phyloP scores from a whole-genome alignment of 1,140 invertebrate genomes.

The Tetramorium alpestre region DNA sequence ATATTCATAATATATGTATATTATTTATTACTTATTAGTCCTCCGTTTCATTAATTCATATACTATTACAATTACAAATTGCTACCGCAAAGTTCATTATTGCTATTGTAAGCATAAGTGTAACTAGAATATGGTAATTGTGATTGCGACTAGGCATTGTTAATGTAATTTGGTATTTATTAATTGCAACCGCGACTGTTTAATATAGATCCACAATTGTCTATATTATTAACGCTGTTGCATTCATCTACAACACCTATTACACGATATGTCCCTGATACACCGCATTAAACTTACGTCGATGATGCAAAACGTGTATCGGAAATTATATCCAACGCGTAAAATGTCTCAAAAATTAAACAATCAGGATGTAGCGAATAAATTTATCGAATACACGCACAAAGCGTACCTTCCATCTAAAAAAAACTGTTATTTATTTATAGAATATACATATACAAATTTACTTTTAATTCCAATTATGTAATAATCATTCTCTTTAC shows the following conservation, averaged over 20 bases:
- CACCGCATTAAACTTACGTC: neutral
- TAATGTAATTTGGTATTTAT: conserved; percentile 46
- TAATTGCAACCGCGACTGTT: conserved; percentile 29
- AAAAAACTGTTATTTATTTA: neutral
- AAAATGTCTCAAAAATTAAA: neutral
- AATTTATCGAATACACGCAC: neutral
- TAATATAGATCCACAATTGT: conserved; percentile 44
- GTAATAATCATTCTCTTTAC: neutral
- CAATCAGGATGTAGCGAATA: neutral
- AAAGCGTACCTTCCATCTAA: neutral
- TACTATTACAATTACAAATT: conserved; percentile 36
- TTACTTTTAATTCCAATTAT: neutral
- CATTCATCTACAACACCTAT: conserved; percentile 6
- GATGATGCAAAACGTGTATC: neutral
- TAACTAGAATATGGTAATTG: conserved; percentile 37
- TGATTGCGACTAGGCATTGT: conserved; percentile 22
- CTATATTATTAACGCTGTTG: neutral
- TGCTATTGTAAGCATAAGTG: conserved; percentile 1
- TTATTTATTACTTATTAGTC: conserved; percentile 14
- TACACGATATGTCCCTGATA: neutral
- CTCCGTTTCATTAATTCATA: neutral
- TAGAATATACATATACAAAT: neutral
- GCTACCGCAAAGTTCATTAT: conserved; percentile 12
- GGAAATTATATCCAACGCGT: neutral
- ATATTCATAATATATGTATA: neutral